A percentile compares a stretch with the other conserved stretches of the same genome.
Evolutionary conservation across 2,113 vertebrate species (phyloP).

Genomic region (Dicrurus megarhynchus): DNA sequence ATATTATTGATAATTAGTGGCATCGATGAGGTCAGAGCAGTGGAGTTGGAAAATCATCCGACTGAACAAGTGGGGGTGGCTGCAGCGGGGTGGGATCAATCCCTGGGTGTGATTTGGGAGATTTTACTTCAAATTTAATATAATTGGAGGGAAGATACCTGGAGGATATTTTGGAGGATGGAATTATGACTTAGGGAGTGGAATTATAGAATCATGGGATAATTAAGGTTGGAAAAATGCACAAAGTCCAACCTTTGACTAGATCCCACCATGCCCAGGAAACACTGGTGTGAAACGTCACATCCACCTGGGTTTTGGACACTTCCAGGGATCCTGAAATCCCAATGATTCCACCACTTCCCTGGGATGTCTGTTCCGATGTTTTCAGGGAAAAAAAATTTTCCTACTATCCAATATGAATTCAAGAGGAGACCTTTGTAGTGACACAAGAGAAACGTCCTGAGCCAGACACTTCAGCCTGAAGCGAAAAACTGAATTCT

Average conservation of each 20-base stretch:
- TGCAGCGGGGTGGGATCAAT: neutral
- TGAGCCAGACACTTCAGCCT: neutral
- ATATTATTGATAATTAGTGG: neutral
- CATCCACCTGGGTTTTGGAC: neutral
- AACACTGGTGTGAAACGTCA: rapidly evolving
- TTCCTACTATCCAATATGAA: no score
- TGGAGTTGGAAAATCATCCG: neutral
- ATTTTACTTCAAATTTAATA: neutral
- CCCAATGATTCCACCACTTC: neutral
- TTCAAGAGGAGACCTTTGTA: neutral
- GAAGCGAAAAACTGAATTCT: neutral
- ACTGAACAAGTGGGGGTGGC: rapidly evolving
- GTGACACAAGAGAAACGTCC: neutral
- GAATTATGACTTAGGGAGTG: neutral
- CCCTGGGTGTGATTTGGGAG: neutral
- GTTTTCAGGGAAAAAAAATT: neutral
- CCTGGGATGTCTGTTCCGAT: neutral
- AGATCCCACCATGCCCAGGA: rapidly evolving
- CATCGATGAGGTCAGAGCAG: rapidly evolving
- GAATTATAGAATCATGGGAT: rapidly evolving
- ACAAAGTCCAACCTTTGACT: neutral
- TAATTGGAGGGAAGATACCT: neutral
- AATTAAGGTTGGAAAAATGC: neutral
- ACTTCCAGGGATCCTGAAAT: neutral
- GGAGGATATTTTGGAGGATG: neutral